Evolutionary conservation across 2,797 vertebrate genomes (phyloP), one percentile per base, ranked within the genome.

Genomic region (Myotis daubentonii): DNA sequence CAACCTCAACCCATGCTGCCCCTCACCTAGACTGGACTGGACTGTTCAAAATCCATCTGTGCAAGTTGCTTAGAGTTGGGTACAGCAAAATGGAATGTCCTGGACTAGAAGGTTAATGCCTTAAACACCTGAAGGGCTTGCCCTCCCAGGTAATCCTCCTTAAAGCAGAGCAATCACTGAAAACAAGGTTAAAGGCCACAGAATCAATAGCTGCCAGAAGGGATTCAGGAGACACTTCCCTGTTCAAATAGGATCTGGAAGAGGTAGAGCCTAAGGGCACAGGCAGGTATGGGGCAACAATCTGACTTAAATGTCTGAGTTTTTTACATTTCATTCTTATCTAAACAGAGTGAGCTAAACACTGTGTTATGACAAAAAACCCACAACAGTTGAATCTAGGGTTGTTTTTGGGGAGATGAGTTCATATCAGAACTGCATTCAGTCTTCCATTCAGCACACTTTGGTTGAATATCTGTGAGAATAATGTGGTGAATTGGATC

Each of bases 371-470:
- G 28, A 20, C 19, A 41, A 22, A 41, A 16, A 71, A 33, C 57
- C 62, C 87, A 25, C n/a, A 76, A 33, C 5, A 44, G 20, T 51
- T 13, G 30, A 36, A 51, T 75, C 55, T 22, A 15, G 19, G 33
- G 8, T 62, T 85, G 53, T 44, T 53, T 84, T 6, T 1, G 68
- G 25, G 41, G 65, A 89, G 66, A 36, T n/a, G 33, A 23, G n/a
- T 23, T 81, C 44, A 4, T 13, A 30, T 74, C 8, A 11, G 25
- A 47, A 70, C 17, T 28, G 13, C 15, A 57, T 53, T 33, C 55
- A 57, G 44, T 23, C 4, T 6, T 19, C 15, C 38, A 60, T 15
- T 57, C 0, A 0, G 3, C 4, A 19, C 33, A 20, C 28, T 4
- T 22, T 36, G 4, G 13, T 1, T 33, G 49, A 62, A 41, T 16